Conservation (phyloP, 2,888 invertebrate species). For the Octodonta nipae region DNA sequence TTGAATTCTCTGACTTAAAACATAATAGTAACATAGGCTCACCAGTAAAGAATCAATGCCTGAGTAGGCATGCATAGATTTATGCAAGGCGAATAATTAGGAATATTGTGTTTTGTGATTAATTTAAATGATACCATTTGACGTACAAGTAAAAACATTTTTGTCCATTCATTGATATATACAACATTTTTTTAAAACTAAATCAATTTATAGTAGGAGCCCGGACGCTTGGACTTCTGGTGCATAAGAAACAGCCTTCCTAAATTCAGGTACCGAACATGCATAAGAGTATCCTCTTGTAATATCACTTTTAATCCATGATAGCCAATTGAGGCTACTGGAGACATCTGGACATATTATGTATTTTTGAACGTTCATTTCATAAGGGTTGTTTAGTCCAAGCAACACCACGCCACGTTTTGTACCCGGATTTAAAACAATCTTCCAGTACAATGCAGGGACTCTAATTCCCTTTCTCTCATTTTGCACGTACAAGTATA, state of each 20-base stretch:
- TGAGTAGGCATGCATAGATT: too few species aligned
- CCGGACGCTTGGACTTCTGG: slow-evolving; percentile 38
- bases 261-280: slow-evolving; percentile 46
- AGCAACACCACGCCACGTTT: slow-evolving; percentile 45
- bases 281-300: slow-evolving; percentile 46
- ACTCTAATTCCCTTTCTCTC: slow-evolving; percentile 35
- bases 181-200: too few species aligned
- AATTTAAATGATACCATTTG: too few species aligned
- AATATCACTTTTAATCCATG: slow-evolving; percentile 40
- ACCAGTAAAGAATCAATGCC: too few species aligned
- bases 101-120: too few species aligned
- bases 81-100: too few species aligned
- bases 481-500: slow-evolving; percentile 25
- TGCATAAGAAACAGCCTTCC: slow-evolving; percentile 40
- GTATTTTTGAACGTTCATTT: slow-evolving; percentile 15
- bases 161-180: too few species aligned
- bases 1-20: too few species aligned
- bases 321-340: slow-evolving; percentile 44
- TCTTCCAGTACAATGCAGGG: slow-evolving; percentile 46
- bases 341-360: slow-evolving; percentile 38
- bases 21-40: too few species aligned
- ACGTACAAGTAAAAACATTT: too few species aligned
- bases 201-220: slow-evolving; percentile 16
- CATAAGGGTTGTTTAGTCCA: slow-evolving; percentile 49
- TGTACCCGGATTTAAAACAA: slow-evolving; percentile 41